These are phyloP conservation scores for Dermolepida albohirtum DNA, from an alignment of 2,888 invertebrate species.

Conservation along the genomic window DNA sequence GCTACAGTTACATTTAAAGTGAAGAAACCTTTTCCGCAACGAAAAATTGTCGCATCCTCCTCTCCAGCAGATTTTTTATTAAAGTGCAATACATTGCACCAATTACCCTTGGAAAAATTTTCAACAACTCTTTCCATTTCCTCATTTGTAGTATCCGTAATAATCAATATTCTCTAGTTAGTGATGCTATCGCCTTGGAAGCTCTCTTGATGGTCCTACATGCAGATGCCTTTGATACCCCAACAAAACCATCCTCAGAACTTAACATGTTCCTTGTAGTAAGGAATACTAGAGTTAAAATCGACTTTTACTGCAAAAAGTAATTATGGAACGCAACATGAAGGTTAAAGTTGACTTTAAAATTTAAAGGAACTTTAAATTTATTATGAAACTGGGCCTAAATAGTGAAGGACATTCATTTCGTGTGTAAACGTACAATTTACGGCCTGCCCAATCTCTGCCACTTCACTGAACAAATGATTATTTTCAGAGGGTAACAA, in stretches of 20 bases:
- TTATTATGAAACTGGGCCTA: too few species aligned
- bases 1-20: slow-evolving; percentile 53
- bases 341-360: too few species aligned
- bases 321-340: too few species aligned
- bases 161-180: slow-evolving; percentile 23
- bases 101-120: slow-evolving; percentile 42
- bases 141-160: slow-evolving; percentile 38
- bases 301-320: background rate
- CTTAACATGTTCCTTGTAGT: slow-evolving; percentile 42
- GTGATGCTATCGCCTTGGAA: slow-evolving; percentile 33
- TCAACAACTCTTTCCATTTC: slow-evolving; percentile 24
- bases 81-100: slow-evolving; percentile 44
- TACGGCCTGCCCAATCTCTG: too few species aligned
- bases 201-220: slow-evolving; percentile 41
- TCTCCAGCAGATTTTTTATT: slow-evolving; percentile 46
- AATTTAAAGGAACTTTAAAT: too few species aligned
- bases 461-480: too few species aligned
- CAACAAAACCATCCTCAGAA: slow-evolving; percentile 43
- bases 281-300: slow-evolving; percentile 43
- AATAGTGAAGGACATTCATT: too few species aligned
- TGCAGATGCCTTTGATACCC: slow-evolving; percentile 45
- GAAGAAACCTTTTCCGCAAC: slow-evolving; percentile 53
- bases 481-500: too few species aligned
- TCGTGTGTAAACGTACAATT: too few species aligned
- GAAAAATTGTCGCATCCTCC: slow-evolving; percentile 45